Conservation (phyloP, 2,888 invertebrate species). For the Temnothorax unifasciatus region DNA sequence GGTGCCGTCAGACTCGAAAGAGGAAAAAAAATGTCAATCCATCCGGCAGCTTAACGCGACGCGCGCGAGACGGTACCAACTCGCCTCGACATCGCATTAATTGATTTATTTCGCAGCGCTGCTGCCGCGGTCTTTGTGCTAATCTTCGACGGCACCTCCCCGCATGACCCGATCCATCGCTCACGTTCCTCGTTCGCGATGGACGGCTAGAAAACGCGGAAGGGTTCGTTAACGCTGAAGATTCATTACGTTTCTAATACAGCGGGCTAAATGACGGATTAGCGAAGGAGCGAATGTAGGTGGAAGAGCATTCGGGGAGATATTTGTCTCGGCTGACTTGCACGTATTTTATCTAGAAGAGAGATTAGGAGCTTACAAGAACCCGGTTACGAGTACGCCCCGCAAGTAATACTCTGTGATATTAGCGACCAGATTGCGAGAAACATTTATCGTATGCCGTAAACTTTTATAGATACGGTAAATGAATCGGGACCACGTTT, state of each 20-base stretch:
- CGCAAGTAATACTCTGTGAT: conserved; percentile 6
- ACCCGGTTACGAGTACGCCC: background rate
- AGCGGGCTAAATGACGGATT: conserved; percentile 38
- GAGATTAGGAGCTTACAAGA: background rate
- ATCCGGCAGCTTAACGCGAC: conserved; percentile 65
- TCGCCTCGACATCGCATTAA: conserved; percentile 58
- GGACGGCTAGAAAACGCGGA: conserved; percentile 44
- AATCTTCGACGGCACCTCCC: conserved; percentile 58
- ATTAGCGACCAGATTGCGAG: conserved; percentile 8
- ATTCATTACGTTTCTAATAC: conserved; percentile 51
- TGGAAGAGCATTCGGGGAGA: background rate
- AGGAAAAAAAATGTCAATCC: conserved; percentile 63
- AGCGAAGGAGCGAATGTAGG: conserved; percentile 19
- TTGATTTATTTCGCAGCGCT: conserved; percentile 71
- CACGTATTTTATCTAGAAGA: conserved; percentile 29
- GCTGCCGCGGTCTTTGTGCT: conserved; percentile 29
- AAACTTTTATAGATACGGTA: conserved; percentile 37
- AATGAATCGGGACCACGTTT: conserved; percentile 9
- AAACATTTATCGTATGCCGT: conserved; percentile 32
- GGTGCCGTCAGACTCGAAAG: conserved; percentile 28
- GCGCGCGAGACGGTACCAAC: conserved; percentile 38
- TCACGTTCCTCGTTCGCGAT: conserved; percentile 27
- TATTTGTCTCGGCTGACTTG: conserved; percentile 49
- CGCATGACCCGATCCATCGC: conserved; percentile 47
- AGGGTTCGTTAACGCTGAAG: conserved; percentile 44